Evolutionary conservation across 2,797 vertebrate genomes (phyloP), one percentile per base, ranked within the genome.

Genomic region (Intellagama lesueurii): DNA sequence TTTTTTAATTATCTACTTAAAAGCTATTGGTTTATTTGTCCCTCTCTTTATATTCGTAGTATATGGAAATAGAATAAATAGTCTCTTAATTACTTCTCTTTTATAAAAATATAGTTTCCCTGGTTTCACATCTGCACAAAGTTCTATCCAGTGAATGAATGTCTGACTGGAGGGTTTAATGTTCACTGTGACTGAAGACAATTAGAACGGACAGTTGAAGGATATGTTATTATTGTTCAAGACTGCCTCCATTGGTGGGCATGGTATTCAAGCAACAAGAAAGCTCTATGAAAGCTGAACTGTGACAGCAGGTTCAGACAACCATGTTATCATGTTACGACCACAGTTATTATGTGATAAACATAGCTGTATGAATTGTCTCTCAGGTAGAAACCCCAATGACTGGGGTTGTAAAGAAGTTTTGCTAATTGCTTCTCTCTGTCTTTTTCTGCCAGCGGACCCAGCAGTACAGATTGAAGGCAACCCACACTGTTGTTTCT

Each of bases 401-500:
- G 9, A 35, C 1, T 0, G 60, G 28, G 35, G 16, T 76, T 87
- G 66, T 40, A 32, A 32, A 35, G n/a, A n/a, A 24, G 1, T 8
- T 83, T 49, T 64, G 40, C 88, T 94, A 72, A 93, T 22, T 0
- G 77, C 73, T 88, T 91, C 70, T 94, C 88, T 85, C 75, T 87
- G 19, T 90, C 79, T 93, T 69, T 92, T 85, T 90, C 90, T 94
- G 86, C 92, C 98, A 99, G 99, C 99, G 75, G 99, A 99, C 95
- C 98, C 98, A 0, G 97, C 97, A 89, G 99, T 99, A 94, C 99
- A 99, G 97, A 97, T 99, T 94, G 99, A 99, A 40, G 98, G 99
- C 88, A 99, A 98, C 94, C 99, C 99, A 32, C 98, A 97, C 95
- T 99, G 99, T 96, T 99, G 99, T 96, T 99, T 99, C 97, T 99